Evolutionary conservation across 1,140 invertebrate species (phyloP), one percentile per base, ranked within the genome.

Genomic region (Parasteatoda tepidariorum): DNA sequence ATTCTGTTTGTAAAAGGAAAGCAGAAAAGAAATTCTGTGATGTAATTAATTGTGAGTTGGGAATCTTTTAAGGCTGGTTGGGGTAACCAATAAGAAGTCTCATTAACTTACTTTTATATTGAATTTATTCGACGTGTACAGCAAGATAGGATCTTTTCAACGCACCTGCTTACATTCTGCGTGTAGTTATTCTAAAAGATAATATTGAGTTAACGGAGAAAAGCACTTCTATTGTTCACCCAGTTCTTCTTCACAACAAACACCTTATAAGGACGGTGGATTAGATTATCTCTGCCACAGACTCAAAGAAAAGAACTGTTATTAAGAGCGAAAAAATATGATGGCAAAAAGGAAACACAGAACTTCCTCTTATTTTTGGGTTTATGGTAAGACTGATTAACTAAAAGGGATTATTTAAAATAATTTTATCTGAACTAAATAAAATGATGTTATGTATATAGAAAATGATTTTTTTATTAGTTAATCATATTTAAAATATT

Each of bases 171-270:
- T 48, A 48, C 18, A 48, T 18, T 48, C 38, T 48, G 18, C 24
- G n/a, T n/a, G 57, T 1, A n/a, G 57, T 26, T 59, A 59, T 59
- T 59, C 57, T n/a, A 59, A 59, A 59, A 59, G 57, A 59, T 22
- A 59, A n/a, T 59, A 59, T 59, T 59, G 57, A 59, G 57, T 59
- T 59, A 59, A 22, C 57, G 57, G 24, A 59, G 57, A 59, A 59
- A 59, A 59, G 18, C 24, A 59, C 7, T 48, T 26, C 57, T 59
- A 15, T 59, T 59, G 57, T 22, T 22, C 57, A 59, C 7, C 11
- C 15, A 59, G 24, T 7, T 18, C 38, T 13, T 13, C 38, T 48
- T 18, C 1, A 59, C 7, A 59, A 26, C 24, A 22, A 59, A 26
- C 24, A 59, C 57, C 57, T 59, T 59, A 59, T 59, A 22, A 59